These are phyloP conservation scores for Okamejei kenojei DNA, from an alignment of 2,797 vertebrate genomes.

Conservation along the genomic window DNA sequence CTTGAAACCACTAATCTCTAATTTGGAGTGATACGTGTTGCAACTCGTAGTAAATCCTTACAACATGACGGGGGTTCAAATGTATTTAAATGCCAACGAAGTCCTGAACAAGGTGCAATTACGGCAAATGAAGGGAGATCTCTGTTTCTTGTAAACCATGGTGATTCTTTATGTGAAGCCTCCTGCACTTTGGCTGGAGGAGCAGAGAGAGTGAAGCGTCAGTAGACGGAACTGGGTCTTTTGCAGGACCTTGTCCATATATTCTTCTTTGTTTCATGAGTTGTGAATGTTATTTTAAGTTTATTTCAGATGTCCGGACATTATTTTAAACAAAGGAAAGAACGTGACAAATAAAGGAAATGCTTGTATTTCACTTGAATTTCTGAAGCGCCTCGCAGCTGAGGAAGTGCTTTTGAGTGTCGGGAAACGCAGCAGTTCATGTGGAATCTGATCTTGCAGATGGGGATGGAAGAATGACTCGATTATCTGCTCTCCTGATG, in stretches of 20 bases:
- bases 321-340: background rate
- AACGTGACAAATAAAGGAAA: background rate
- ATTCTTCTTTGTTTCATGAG: background rate
- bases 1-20: too few species aligned
- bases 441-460: background rate
- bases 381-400: background rate
- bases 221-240: background rate
- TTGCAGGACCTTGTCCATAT: background rate
- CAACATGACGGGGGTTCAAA: too few species aligned
- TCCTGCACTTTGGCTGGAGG: too few species aligned
- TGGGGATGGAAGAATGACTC: background rate
- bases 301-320: background rate
- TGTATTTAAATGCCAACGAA: too few species aligned
- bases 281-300: background rate
- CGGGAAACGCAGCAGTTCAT: background rate
- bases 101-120: too few species aligned
- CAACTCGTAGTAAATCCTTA: too few species aligned
- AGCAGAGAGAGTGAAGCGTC: background rate
- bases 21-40: too few species aligned
- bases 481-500: background rate
- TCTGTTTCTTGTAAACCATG: background rate
- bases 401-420: background rate
- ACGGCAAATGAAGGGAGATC: too few species aligned
- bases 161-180: background rate
- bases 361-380: background rate